Percentiles rank a stretch among this genome's conserved stretches.
Conservation (phyloP, 2,113 vertebrate genomes). For the Tragelaphus buxtoni region DNA sequence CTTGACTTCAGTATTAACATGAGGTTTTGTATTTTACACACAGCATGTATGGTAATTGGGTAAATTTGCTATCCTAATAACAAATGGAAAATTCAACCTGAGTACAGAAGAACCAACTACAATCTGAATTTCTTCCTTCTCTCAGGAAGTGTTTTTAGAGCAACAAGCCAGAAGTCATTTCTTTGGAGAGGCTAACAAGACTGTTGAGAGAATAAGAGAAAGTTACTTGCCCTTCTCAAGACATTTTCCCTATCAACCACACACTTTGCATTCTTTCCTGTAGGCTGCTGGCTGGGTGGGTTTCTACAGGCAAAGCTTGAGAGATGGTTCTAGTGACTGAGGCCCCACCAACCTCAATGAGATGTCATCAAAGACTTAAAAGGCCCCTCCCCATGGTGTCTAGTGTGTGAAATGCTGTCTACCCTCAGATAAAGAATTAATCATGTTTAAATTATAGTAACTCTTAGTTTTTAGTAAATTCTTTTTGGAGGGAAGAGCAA, state of each 20-base stretch:
- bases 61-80: background rate
- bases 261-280: background rate
- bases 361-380: background rate
- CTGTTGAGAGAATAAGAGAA: background rate
- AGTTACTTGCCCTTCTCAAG: background rate
- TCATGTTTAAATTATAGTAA: background rate
- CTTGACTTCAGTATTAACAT: background rate
- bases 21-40: background rate
- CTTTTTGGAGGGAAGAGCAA: background rate
- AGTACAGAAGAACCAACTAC: background rate
- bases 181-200: background rate
- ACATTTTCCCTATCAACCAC: background rate
- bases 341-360: background rate
- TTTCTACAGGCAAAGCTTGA: background rate
- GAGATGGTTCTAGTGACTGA: background rate
- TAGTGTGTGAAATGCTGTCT: background rate
- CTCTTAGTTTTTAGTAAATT: background rate
- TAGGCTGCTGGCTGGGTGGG: background rate
- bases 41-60: background rate
- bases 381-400: background rate
- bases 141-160: background rate
- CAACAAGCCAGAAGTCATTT: background rate
- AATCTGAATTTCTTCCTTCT: background rate
- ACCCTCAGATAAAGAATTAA: background rate
- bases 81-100: background rate